phyloP scores from a whole-genome alignment of 2,888 invertebrate genomes.

The Himalopsyche tibetana region DNA sequence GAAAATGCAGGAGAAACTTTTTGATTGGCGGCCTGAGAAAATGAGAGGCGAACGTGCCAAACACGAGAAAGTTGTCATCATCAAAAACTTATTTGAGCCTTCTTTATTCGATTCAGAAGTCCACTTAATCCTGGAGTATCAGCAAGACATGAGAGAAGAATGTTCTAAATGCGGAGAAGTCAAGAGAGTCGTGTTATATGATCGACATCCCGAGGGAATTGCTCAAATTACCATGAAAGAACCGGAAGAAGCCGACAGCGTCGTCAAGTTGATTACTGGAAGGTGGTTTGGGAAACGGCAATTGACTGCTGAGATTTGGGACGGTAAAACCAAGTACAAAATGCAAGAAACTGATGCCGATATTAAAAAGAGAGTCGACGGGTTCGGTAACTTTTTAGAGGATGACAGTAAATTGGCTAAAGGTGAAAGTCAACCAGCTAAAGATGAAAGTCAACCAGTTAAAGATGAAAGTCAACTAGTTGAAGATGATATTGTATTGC shows the following conservation, averaged over 20 bases:
- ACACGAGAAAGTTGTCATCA: constrained; percentile 92
- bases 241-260: constrained; percentile 94
- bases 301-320: constrained; percentile 93
- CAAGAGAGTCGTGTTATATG: constrained; percentile 92
- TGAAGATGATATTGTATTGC: not conserved
- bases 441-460: constrained; percentile 46
- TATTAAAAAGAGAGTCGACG: constrained; percentile 85
- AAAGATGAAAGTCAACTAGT: constrained; percentile 60
- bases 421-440: constrained; percentile 68
- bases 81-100: constrained; percentile 95
- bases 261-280: constrained; percentile 90
- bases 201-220: constrained; percentile 95
- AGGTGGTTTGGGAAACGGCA: constrained; percentile 93
- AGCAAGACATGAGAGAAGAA: constrained; percentile 92
- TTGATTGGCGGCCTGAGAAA: constrained; percentile 98
- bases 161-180: constrained; percentile 94
- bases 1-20: constrained; percentile 94
- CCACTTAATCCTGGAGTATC: constrained; percentile 91
- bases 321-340: constrained; percentile 95
- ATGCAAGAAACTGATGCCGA: constrained; percentile 94
- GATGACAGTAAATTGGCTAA: constrained; percentile 69
- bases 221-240: constrained; percentile 93
- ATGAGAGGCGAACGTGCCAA: constrained; percentile 89
- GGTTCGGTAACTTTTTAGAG: constrained; percentile 92
- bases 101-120: constrained; percentile 93